Conservation (phyloP, 1,140 invertebrate species). For the Solenopsis fugax region DNA sequence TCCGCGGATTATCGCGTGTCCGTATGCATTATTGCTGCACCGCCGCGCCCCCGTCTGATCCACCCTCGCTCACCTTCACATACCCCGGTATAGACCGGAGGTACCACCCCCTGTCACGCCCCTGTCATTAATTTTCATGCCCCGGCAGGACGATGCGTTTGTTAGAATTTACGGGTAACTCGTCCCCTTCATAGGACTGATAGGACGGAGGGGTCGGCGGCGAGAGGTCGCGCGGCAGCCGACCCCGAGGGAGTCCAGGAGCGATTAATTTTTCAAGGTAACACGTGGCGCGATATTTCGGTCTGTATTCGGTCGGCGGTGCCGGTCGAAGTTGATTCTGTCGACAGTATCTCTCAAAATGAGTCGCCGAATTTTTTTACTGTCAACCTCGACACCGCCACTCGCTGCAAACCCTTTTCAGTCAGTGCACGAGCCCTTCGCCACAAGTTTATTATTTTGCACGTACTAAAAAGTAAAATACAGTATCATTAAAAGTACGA, state of each 20-base stretch:
- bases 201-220: constrained; percentile 29
- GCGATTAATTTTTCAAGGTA: constrained; percentile 81
- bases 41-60: constrained; percentile 41
- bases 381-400: not conserved
- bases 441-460: not conserved
- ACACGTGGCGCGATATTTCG: constrained; percentile 74
- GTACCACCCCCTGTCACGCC: constrained; percentile 73
- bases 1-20: constrained; percentile 82
- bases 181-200: constrained; percentile 46
- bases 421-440: not conserved
- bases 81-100: constrained; percentile 37
- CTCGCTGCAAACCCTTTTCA: not conserved
- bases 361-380: constrained; percentile 45
- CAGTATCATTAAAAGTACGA: not conserved
- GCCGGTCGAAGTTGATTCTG: constrained; percentile 41
- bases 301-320: constrained; percentile 39
- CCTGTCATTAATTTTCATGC: constrained; percentile 83
- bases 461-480: not conserved
- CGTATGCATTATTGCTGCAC: constrained; percentile 80
- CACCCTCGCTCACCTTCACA: constrained; percentile 16
- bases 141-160: constrained; percentile 76
- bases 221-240: constrained; percentile 25
- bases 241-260: constrained; percentile 47
- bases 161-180: constrained; percentile 80
- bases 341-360: constrained; percentile 48